phyloP scores from a whole-genome alignment of 2,797 vertebrate species.

The Acipenser transmontanus region DNA sequence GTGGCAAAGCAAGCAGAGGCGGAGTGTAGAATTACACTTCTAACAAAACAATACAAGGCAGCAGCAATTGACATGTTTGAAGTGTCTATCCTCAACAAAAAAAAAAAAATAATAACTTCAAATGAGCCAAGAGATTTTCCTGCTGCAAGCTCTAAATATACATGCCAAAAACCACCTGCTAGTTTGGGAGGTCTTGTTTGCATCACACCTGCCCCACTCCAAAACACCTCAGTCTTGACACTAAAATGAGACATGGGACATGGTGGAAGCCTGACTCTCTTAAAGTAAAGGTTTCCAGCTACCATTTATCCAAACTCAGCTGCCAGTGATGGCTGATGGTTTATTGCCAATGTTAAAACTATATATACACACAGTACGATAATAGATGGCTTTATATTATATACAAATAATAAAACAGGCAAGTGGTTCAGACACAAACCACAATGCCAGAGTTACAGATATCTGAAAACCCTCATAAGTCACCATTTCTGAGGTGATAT shows the following conservation, averaged over 20 bases:
- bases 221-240: neutral
- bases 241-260: neutral
- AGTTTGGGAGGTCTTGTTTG: neutral
- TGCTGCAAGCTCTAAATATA: conserved; percentile 2
- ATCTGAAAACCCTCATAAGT: too few species aligned
- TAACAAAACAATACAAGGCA: conserved; percentile 10
- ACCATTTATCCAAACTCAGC: neutral
- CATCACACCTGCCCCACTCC: neutral
- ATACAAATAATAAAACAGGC: too few species aligned
- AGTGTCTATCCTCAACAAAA: conserved; percentile 4
- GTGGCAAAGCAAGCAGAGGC: conserved; percentile 7
- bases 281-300: neutral
- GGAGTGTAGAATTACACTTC: conserved; percentile 23
- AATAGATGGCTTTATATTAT: too few species aligned
- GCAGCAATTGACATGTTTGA: conserved; percentile 10
- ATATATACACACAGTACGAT: too few species aligned
- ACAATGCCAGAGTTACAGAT: too few species aligned
- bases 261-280: neutral
- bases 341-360: too few species aligned
- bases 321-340: neutral
- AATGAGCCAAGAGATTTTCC: conserved; percentile 13
- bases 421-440: too few species aligned
- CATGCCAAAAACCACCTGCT: conserved; percentile 10
- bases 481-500: too few species aligned
- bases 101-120: conserved; percentile 19